A percentile compares a stretch with the other conserved stretches of the same genome.
These are phyloP conservation scores for Mustelus asterias DNA, from an alignment of 2,113 vertebrate species.

Conservation along the genomic window DNA sequence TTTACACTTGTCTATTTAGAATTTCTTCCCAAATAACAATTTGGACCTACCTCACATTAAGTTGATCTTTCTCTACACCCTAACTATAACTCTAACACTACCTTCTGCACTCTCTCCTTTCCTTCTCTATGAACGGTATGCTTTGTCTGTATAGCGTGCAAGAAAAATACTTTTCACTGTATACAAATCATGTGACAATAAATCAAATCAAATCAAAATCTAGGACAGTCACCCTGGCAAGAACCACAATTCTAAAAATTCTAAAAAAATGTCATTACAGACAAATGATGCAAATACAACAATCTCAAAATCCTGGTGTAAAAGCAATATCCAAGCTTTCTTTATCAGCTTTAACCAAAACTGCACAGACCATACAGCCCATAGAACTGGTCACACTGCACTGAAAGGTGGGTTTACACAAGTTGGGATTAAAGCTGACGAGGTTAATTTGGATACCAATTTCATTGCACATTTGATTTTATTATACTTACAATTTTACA, in stretches of 20 bases:
- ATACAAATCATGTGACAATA: too few species aligned
- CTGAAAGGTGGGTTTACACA: not conserved
- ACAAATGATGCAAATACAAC: not conserved
- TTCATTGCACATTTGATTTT: not conserved
- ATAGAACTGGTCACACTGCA: not conserved
- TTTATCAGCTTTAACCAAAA: not conserved
- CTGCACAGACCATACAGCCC: not conserved
- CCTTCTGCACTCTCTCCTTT: too few species aligned
- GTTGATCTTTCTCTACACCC: too few species aligned
- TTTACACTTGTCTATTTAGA: not conserved
- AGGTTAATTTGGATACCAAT: not conserved
- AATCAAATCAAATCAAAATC: too few species aligned
- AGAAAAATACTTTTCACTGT: too few species aligned
- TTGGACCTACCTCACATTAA: not conserved
- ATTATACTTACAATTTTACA: not conserved
- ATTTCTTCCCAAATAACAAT: not conserved
- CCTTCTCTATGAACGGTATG: too few species aligned
- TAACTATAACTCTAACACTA: too few species aligned
- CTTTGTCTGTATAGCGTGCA: too few species aligned
- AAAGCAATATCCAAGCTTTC: not conserved
- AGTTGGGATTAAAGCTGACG: not conserved
- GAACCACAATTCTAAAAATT: not conserved
- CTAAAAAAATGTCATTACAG: not conserved
- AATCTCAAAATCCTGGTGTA: not conserved
- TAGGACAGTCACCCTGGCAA: not conserved